Base-by-base conservation (phyloP, 2,888 invertebrate species). In the Chymomyza procnemis region DNA sequence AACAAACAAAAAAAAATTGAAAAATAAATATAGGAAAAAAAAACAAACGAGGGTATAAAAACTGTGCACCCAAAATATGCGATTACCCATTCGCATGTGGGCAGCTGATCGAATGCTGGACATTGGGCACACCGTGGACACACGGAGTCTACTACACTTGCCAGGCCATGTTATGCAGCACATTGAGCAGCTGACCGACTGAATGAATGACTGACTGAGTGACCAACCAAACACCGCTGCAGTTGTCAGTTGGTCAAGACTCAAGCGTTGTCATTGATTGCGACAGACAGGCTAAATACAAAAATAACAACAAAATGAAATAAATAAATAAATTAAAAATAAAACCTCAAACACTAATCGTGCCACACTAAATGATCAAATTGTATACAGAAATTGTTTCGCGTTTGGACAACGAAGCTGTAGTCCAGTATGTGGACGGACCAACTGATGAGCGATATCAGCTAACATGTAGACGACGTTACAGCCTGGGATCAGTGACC, bases 61-160 rank as follows among this genome's bases (percentile, higher is more conserved):
- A 41, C 34, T 41, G 2, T 41, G 34, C 34, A 41, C 34, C 34
- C 34, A 41, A 41, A 41, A 41, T 41, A 41, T 41, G 34, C 34
- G 34, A 41, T 50, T 18, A 50, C 16, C 50, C 50, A 50, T 57
- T 67, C 50, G 59, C 85, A 85, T 85, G 82, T 85, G 82, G 84
- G 81, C 79, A 72, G 84, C 65, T 34, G 66, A 50, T 50, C 50
- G 19, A 14, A 46, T 47, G 26, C 14, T 60, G 12, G 48, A 46
- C 48, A 19, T 19, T n/a, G 68, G 66, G 60, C 55, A 56, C 19
- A n/a, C n/a, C n/a, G n/a, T 58, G 41, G 61, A 62, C 66, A 22
- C 22, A 22, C 76, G 82, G 16, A 84, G 85, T 84, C 69, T 71
- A 79, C 73, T 77, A 79, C 82, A 84, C 85, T 83, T 86, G 85